Evolutionary conservation across 2,113 vertebrate genomes (phyloP), one percentile per base, ranked within the genome.

Genomic region (Passer domesticus): DNA sequence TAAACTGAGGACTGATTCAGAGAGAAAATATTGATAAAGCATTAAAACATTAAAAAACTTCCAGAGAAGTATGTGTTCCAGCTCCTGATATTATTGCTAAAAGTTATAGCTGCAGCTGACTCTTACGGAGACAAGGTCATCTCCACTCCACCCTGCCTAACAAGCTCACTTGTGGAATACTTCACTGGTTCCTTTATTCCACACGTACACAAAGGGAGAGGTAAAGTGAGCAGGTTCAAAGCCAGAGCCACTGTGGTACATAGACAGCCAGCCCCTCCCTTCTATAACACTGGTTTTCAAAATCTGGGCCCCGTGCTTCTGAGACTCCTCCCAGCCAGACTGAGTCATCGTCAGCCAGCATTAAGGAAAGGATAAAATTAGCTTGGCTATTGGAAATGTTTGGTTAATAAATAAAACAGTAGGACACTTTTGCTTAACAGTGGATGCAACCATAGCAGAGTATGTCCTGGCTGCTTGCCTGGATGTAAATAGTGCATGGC

Each of bases 341-440:
- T 81, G 85, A 94, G 55, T 93, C 95, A 93, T 52, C 8, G 0
- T 74, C 90, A 89, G 78, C 31, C 90, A 89, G 79, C 63, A 46
- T 25, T 46, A 74, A 94, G 82, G 33, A 91, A 90, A 63, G 62
- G 90, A 87, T 94, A 96, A 95, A 96, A 93, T 95, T 94, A 96
- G 92, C 85, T 78, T 52, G 69, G 79, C 90, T 90, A 75, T 90
- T 92, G 88, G 83, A 89, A 92, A 90, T 64, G 55, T 94, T 95
- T 96, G 64, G 47, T 84, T 86, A 94, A 95, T 94, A 94, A 94
- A 88, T 93, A 86, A 92, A 94, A 86, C 88, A 92, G 79, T 44
- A 20, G n/a, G 62, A 89, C 81, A 62, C 58, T 90, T 96, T 92
- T 94, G 64, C 73, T 74, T 84, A 89, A 83, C 86, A 92, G 60